Conservation (phyloP, 2,113 vertebrate genomes). For the Spheniscus mendiculus region DNA sequence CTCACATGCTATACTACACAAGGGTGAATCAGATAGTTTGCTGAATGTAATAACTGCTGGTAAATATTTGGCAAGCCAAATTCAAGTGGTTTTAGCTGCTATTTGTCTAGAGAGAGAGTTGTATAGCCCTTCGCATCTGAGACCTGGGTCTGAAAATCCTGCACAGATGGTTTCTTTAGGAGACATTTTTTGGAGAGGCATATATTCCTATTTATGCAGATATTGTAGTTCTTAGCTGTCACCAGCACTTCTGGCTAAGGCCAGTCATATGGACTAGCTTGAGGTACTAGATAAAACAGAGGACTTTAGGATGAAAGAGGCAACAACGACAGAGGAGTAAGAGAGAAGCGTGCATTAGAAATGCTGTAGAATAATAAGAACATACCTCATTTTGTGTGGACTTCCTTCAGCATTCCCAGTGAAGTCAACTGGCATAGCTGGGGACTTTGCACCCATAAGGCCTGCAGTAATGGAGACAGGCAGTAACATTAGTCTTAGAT, state of each 20-base stretch:
- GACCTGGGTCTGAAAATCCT: not conserved
- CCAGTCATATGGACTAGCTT: not conserved
- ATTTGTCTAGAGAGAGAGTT: not conserved
- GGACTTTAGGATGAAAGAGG: not conserved
- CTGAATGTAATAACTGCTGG: not conserved
- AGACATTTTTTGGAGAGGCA: not conserved
- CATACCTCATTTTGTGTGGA: not conserved
- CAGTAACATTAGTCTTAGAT: not conserved
- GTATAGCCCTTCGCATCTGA: not conserved
- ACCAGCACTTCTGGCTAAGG: not conserved
- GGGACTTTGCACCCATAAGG: not conserved
- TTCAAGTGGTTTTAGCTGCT: not conserved
- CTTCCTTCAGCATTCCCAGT: not conserved
- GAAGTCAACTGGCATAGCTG: not conserved
- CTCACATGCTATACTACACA: not conserved
- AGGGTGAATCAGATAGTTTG: not conserved
- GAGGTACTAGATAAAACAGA: not conserved
- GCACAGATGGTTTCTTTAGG: not conserved
- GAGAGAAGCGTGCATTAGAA: not conserved
- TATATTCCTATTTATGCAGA: not conserved
- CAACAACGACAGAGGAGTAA: not conserved
- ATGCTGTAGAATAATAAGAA: not conserved
- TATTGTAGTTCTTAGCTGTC: not conserved
- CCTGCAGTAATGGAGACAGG: not conserved
- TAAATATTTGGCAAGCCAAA: slow-evolving; percentile 7